Evolutionary conservation across 2,888 invertebrate genomes (phyloP), one percentile per base, ranked within the genome.

Genomic region (Lycophotia porphyrea): DNA sequence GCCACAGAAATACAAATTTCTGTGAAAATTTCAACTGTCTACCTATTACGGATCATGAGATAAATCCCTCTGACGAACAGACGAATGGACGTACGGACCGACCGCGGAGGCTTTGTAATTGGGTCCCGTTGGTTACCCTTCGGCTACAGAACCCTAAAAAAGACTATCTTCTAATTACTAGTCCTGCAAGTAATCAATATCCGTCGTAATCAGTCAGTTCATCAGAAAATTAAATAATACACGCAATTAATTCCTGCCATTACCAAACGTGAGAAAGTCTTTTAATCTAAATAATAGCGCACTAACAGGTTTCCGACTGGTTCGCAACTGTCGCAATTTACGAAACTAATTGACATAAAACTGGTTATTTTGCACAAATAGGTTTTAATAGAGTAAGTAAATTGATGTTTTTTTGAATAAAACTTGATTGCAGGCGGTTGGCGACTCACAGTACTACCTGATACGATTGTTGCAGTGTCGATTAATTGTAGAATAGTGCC

Each of bases 211-310:
- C 47, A 78, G 55, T 2, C 1, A 64, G 67, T 84, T 52, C 80
- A 79, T 79, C 44, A 67, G 31, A 18, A 78, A 55, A 66, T 63
- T 60, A 70, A 79, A 70, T 70, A 71, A 65, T 55, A 67, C 31
- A 52, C 55, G 27, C 71, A 82, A 74, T 82, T 76, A 71, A 73
- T 74, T 65, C 21, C 36, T 52, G 49, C 58, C 24, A 64, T 42
- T 34, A 31, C 3, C 21, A 34, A 64, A 69, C 80, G 84, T 85
- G 71, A 76, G 86, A 84, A 86, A 85, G 80, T 68, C 64, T 74
- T 78, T 78, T 63, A 44, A 76, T 84, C 72, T 74, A 52, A 83
- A 83, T 82, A 76, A 71, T 78, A 73, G 66, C 31, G 36, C 49
- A 61, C 36, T 42, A 39, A 74, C 80, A 60, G 47, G 84, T 80